These are phyloP conservation scores for Gerosis bhagava DNA, from an alignment of 2,888 invertebrate genomes.

Conservation along the genomic window DNA sequence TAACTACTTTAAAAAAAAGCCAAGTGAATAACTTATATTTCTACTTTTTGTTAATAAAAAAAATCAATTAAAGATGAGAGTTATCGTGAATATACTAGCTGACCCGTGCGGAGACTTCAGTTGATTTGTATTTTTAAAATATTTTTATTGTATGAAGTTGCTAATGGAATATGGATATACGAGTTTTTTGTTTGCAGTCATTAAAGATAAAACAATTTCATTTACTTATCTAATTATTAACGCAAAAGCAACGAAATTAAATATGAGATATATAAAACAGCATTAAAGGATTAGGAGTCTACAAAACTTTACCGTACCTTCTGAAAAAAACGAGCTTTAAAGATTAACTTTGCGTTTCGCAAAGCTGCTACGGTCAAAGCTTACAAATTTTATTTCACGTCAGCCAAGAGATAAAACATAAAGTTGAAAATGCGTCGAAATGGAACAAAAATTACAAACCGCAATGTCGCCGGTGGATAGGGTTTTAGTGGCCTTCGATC, in stretches of 20 bases:
- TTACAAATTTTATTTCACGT: constrained; percentile 31
- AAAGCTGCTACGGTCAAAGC: constrained; percentile 30
- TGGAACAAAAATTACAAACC: constrained; percentile 50
- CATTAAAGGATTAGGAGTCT: constrained; percentile 22
- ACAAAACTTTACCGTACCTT: constrained; percentile 23
- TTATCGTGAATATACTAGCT: no score
- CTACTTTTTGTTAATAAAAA: no score
- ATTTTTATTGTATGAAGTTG: no score
- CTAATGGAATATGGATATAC: no score
- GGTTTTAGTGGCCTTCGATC: constrained; percentile 66
- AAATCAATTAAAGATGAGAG: no score
- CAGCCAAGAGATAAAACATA: constrained; percentile 29
- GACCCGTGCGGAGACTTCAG: no score
- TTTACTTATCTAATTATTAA: constrained; percentile 15
- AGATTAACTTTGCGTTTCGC: constrained; percentile 22
- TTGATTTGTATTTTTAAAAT: no score
- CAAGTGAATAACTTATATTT: no score
- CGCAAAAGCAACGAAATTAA: constrained; percentile 20
- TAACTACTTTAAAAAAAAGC: no score
- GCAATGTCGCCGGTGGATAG: constrained; percentile 49
- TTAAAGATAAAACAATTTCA: constrained; percentile 6
- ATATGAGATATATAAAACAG: constrained; percentile 20
- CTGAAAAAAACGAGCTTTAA: constrained; percentile 24
- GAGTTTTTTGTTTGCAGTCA: no score
- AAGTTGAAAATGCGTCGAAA: constrained; percentile 32